Conservation (phyloP, 2,113 vertebrate species). For the Spheniscus mendiculus region DNA sequence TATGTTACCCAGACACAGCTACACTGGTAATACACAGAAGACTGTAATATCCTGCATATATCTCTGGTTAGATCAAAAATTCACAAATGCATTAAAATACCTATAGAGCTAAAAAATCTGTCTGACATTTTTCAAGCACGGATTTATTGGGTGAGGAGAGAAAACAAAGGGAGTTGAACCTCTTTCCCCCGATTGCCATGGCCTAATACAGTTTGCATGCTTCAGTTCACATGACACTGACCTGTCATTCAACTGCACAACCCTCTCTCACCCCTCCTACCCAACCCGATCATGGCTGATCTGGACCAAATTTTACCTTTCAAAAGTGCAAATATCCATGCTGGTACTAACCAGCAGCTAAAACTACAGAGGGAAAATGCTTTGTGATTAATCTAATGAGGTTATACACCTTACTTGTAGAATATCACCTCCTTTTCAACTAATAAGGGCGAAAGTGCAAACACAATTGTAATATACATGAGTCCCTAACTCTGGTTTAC, state of each 20-base stretch:
- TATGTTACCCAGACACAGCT: neutral
- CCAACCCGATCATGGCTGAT: neutral
- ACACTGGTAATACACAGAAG: neutral
- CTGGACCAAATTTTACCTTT: neutral
- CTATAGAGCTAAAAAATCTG: neutral
- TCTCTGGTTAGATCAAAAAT: slow-evolving; percentile 22
- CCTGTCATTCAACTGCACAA: neutral
- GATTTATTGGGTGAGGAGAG: neutral
- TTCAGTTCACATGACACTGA: slow-evolving; percentile 21
- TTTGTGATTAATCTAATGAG: neutral
- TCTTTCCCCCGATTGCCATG: neutral
- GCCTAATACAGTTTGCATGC: neutral
- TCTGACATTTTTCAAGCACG: neutral
- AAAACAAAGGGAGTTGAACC: slow-evolving; percentile 10
- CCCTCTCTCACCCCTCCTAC: neutral
- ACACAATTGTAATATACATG: neutral
- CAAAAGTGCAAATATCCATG: neutral
- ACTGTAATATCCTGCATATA: neutral
- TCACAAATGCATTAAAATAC: neutral
- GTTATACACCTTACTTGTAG: neutral
- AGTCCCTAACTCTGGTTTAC: neutral
- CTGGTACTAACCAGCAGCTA: neutral
- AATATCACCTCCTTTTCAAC: neutral
- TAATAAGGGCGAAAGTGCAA: slow-evolving; percentile 12
- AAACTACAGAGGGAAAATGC: neutral